Conservation (phyloP, 2,797 vertebrate species). For the Darevskia nairensis region DNA sequence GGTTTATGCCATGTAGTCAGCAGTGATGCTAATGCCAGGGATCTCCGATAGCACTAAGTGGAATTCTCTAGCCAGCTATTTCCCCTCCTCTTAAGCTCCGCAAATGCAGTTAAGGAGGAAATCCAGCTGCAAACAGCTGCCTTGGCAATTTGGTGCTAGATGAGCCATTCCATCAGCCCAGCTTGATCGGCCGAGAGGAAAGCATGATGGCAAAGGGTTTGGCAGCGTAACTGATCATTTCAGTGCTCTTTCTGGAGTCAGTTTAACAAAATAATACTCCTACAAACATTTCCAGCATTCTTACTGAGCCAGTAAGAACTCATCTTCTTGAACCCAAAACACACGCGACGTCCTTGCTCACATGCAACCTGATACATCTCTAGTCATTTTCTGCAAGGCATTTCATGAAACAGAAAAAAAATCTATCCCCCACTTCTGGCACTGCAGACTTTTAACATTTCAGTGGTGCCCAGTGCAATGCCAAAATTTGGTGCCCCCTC, state of each 20-base stretch:
- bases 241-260: conserved; percentile 42
- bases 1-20: background rate
- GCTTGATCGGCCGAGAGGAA: background rate
- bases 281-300: conserved; percentile 10
- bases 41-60: too few species aligned
- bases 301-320: conserved; percentile 40
- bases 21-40: background rate
- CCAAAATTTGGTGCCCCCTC: too few species aligned
- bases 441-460: too few species aligned
- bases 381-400: background rate
- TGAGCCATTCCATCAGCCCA: background rate
- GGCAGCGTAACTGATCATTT: conserved; percentile 27
- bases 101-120: background rate
- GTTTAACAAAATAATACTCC: conserved; percentile 29
- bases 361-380: background rate
- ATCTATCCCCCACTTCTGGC: background rate
- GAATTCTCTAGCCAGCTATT: background rate
- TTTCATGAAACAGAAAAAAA: background rate
- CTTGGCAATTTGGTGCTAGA: background rate
- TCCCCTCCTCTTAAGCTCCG: background rate
- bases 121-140: background rate
- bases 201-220: conserved; percentile 27
- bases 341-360: background rate
- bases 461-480: too few species aligned
- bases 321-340: conserved; percentile 19